phyloP scores from a whole-genome alignment of 2,888 invertebrate genomes.

The Brenthis ino region DNA sequence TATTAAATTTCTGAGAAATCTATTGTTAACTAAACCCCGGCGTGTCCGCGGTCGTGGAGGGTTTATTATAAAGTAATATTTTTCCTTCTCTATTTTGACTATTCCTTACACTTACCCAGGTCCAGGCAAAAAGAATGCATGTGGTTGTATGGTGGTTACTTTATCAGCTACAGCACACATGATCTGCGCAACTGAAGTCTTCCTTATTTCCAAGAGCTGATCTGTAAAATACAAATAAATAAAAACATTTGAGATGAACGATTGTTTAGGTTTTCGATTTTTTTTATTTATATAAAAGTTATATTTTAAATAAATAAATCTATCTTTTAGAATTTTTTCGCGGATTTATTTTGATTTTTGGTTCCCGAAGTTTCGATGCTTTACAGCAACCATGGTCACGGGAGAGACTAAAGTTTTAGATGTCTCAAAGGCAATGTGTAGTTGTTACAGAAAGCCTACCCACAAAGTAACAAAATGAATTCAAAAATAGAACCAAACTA shows the following conservation, averaged over 20 bases:
- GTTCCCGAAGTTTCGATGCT: too few species aligned
- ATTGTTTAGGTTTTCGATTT: not conserved
- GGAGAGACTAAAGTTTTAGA: too few species aligned
- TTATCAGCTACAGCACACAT: slow-evolving; percentile 59
- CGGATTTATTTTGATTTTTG: too few species aligned
- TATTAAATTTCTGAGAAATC: too few species aligned
- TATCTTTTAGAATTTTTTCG: too few species aligned
- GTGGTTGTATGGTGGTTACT: slow-evolving; percentile 56
- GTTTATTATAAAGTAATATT: not conserved
- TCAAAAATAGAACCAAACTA: too few species aligned
- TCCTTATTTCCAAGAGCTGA: slow-evolving; percentile 58
- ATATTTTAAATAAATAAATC: not conserved
- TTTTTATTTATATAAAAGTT: not conserved
- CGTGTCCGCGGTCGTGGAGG: too few species aligned
- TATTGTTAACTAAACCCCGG: too few species aligned
- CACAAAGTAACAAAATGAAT: too few species aligned
- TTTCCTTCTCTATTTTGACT: not conserved
- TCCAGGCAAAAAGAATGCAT: slow-evolving; percentile 51
- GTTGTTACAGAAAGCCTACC: too few species aligned
- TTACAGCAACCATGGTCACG: too few species aligned
- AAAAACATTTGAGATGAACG: slow-evolving; percentile 27
- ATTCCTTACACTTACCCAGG: slow-evolving; percentile 45
- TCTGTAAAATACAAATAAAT: slow-evolving; percentile 44
- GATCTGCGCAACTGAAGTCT: slow-evolving; percentile 51
- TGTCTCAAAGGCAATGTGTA: too few species aligned